Evolutionary conservation across 2,113 vertebrate species (phyloP), one percentile per base, ranked within the genome.

Genomic region (Oncorhynchus keta): DNA sequence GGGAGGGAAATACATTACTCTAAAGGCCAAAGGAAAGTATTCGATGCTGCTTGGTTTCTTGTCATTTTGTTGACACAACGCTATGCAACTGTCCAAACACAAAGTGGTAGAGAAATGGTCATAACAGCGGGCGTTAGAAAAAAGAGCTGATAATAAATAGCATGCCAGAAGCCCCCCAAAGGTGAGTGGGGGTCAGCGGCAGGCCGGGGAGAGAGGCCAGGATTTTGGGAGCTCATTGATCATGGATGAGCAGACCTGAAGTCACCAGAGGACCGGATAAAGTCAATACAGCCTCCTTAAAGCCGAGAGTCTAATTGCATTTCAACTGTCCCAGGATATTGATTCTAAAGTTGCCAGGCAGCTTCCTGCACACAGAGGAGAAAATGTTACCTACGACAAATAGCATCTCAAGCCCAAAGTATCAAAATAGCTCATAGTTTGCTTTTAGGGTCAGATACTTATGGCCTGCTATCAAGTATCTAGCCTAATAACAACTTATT

Each of bases 201-300:
- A 24, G 69, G n/a, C 22, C n/a, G n/a, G 4, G 72, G 28, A 5
- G 28, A 3, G 14, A 32, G 6, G 5, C 1, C 2, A 68, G 35
- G 28, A 8, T 26, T 64, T 4, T 14, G 48, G 62, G 70, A 61
- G 59, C 48, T 73, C 57, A 79, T 71, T 86, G 12, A 87, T 79
- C 67, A 79, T 61, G 61, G 18, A 30, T 66, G 48, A 28, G 55
- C 39, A 65, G 70, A 72, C 35, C 45, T 74, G 22, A 4, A 51
- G 55, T 68, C 30, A 76, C 18, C 55, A 75, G 74, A 24, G 45
- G 61, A 68, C 67, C 28, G n/a, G 78, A 81, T 35, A 75, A 71
- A 71, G 70, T 88, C 83, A 76, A 87, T 89, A 85, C 7, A 9
- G 30, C 48, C 72, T 74, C 79, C 72, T 76, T 72, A 62, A 79